Evolutionary conservation across 2,888 invertebrate genomes (phyloP), one percentile per base, ranked within the genome.

Genomic region (Pyrocoelia pectoralis): DNA sequence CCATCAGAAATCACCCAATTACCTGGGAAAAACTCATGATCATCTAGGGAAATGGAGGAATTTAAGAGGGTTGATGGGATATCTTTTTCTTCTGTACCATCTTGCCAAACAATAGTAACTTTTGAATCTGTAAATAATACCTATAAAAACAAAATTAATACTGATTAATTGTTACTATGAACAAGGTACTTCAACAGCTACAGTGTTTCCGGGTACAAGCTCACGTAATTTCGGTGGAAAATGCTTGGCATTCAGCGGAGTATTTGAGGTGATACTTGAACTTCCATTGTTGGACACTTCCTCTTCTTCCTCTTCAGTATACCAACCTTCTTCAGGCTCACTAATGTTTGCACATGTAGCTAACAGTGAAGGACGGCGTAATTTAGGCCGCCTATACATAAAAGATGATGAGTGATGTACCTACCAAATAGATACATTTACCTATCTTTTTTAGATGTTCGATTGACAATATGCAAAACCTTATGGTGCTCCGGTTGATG

Each of bases 11-110:
- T 87, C 0, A 98, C 96, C 84, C 95, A 97, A 82, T 97, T 97
- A 0, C 97, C 97, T 1, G 97, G 97, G 77, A 90, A 97, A 83
- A 91, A 97, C 87, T 91, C 97, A 76, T 97, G 94, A 69, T 97
- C 96, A 81, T 98, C 97, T 74, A 98, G 83, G 76, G 97, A 95
- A 78, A 96, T 95, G 70, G 97, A 95, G 1, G 96, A 97, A 81
- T 93, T 95, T 14, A 98, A 84, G 66, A 95, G 91, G 0, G 92
- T 92, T 0, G 97, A 95, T 0, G 93, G 91, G 72, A 97, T 91
- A 61, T 91, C 90, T 76, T 87, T 84, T 84, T 97, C 97, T 68
- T 94, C 90, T 0, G 91, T 89, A 28, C 97, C 97, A 81, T 97
- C 95, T 88, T 93, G 83, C 74, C 82, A 82, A 2, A 81, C 79